phyloP scores from a whole-genome alignment of 2,797 vertebrate species.

The Hyperoplus lanceolatus region DNA sequence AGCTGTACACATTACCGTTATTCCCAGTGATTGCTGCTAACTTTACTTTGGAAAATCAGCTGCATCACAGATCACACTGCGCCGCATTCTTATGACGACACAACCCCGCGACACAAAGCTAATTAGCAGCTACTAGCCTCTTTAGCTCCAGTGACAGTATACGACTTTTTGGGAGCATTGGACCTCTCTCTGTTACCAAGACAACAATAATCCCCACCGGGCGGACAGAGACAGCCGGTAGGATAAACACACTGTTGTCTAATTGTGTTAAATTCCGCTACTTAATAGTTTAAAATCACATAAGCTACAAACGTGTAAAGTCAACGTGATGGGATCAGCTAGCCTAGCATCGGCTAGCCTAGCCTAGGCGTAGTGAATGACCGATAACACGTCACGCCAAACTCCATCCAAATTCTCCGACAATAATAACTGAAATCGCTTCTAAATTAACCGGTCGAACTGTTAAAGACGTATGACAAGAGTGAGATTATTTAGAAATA shows the following conservation, averaged over 20 bases:
- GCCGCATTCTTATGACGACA: constrained; percentile 34
- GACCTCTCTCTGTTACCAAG: neutral
- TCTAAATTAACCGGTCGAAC: rapidly evolving
- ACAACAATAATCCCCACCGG: neutral
- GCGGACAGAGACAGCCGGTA: constrained; percentile 61
- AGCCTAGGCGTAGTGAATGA: constrained; percentile 1
- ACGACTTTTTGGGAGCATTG: neutral
- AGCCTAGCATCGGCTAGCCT: constrained; percentile 37
- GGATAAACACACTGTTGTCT: neutral
- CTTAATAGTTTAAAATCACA: neutral
- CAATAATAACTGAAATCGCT: neutral
- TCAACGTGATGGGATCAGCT: neutral
- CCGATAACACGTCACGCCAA: constrained; percentile 47
- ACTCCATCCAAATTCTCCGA: neutral
- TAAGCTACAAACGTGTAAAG: rapidly evolving
- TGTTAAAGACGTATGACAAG: rapidly evolving
- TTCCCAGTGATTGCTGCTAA: neutral
- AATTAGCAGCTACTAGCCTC: neutral
- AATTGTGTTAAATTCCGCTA: rapidly evolving
- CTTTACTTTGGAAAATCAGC: neutral
- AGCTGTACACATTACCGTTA: neutral
- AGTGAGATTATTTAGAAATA: rapidly evolving
- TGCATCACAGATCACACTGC: too few relatives aligned
- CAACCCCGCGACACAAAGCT: constrained; percentile 37
- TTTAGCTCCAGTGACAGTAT: constrained; percentile 33